These are phyloP conservation scores for Peromyscus attwateri DNA, from an alignment of 2,797 vertebrate species.

Conservation along the genomic window DNA sequence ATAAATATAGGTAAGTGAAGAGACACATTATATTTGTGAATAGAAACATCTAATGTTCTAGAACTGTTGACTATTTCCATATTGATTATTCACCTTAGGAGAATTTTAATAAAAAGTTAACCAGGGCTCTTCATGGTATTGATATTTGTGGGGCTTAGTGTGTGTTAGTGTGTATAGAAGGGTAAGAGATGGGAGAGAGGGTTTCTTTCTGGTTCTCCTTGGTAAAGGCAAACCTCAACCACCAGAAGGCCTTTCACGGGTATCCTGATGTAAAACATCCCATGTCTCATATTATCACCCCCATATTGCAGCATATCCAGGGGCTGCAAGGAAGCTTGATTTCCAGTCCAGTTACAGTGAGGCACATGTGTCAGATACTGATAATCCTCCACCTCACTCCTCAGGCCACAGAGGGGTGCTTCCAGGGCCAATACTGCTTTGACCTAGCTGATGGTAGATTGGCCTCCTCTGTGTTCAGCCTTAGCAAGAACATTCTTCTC, in stretches of 20 bases:
- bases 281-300: background rate
- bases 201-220: background rate
- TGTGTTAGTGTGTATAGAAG: background rate
- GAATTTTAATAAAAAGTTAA: background rate
- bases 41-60: background rate
- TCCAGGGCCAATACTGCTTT: background rate
- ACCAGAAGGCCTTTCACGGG: rapidly evolving
- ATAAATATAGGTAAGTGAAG: background rate
- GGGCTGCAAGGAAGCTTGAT: no score
- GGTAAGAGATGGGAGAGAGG: background rate
- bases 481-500: background rate
- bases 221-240: background rate
- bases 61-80: background rate
- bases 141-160: background rate
- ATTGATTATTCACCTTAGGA: background rate
- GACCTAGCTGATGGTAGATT: background rate
- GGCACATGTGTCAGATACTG: background rate
- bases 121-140: background rate
- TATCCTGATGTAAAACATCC: background rate
- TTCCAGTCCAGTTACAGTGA: background rate
- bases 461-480: background rate
- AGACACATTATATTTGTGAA: background rate
- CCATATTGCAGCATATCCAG: background rate
- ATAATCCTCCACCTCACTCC: no score
- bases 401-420: background rate